Conservation (phyloP, 2,888 invertebrate species). For the Junonia oenone region DNA sequence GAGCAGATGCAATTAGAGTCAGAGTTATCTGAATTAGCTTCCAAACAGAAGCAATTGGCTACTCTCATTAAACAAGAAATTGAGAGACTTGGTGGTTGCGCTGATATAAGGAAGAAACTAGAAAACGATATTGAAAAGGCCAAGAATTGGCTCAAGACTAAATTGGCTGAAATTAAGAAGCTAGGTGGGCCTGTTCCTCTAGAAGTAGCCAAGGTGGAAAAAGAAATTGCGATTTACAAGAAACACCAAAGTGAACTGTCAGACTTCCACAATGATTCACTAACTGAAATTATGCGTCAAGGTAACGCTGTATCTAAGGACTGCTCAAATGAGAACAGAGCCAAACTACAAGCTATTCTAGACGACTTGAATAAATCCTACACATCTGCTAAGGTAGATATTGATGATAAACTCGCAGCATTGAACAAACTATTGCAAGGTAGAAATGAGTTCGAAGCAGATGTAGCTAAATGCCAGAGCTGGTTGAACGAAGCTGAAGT, state of each 20-base stretch:
- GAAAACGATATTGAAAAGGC: slow-evolving; percentile 89
- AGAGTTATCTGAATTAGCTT: slow-evolving; percentile 84
- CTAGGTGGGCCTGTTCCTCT: slow-evolving; percentile 88
- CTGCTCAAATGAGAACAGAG: slow-evolving; percentile 85
- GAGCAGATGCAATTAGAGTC: slow-evolving; percentile 90
- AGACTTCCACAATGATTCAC: slow-evolving; percentile 86
- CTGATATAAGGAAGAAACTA: slow-evolving; percentile 86
- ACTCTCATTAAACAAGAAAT: slow-evolving; percentile 86
- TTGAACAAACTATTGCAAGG: slow-evolving; percentile 86
- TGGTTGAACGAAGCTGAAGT: slow-evolving; percentile 96
- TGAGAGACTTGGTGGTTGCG: slow-evolving; percentile 83
- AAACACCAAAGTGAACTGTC: slow-evolving; percentile 87
- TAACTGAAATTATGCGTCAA: slow-evolving; percentile 87
- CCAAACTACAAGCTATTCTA: slow-evolving; percentile 82
- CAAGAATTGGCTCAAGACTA: slow-evolving; percentile 88
- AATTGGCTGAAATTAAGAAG: slow-evolving; percentile 87
- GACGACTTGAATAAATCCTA: slow-evolving; percentile 86
- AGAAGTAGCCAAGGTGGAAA: slow-evolving; percentile 89
- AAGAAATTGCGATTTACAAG: slow-evolving; percentile 87
- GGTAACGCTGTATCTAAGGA: slow-evolving; percentile 88
- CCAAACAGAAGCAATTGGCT: slow-evolving; percentile 87
- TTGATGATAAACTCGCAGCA: slow-evolving; percentile 84
- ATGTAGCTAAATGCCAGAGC: slow-evolving; percentile 88
- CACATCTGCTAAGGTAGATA: slow-evolving; percentile 85
- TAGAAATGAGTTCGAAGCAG: slow-evolving; percentile 89